Evolutionary conservation across 2,113 vertebrate genomes (phyloP).

Genomic region (Gobius niger): DNA sequence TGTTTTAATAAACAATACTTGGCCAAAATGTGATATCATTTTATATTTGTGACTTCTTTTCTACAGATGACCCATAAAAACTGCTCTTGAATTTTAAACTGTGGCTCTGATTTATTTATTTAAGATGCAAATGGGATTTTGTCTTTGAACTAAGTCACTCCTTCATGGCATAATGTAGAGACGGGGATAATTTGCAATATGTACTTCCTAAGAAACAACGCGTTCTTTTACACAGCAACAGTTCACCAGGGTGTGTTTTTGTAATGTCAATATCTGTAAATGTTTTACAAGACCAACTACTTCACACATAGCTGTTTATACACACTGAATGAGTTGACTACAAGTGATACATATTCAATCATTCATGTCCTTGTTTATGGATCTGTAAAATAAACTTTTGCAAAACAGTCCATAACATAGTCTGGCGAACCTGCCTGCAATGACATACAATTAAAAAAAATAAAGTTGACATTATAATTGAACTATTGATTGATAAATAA

Average conservation of each 20-base stretch:
- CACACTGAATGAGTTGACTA: no score
- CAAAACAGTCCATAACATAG: no score
- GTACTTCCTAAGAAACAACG: neutral
- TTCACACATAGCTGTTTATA: no score
- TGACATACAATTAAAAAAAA: no score
- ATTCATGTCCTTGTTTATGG: no score
- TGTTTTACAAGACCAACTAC: neutral
- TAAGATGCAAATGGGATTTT: neutral
- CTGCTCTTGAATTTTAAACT: neutral
- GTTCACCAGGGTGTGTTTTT: neutral
- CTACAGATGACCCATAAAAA: slow-evolving; percentile 1
- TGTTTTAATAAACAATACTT: slow-evolving; percentile 47
- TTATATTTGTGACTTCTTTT: slow-evolving; percentile 6
- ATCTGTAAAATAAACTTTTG: no score
- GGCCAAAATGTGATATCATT: slow-evolving; percentile 1
- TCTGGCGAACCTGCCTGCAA: no score
- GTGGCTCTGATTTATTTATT: neutral
- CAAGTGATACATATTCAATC: no score
- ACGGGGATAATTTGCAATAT: no score
- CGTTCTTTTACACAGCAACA: neutral
- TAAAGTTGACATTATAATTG: no score
- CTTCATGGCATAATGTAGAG: neutral
- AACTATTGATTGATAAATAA: no score
- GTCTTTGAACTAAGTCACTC: neutral
- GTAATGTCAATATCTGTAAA: neutral